Percentiles rank a stretch among this genome's conserved stretches.
phyloP scores from a whole-genome alignment of 2,888 invertebrate genomes.

The Lissonota sp. region DNA sequence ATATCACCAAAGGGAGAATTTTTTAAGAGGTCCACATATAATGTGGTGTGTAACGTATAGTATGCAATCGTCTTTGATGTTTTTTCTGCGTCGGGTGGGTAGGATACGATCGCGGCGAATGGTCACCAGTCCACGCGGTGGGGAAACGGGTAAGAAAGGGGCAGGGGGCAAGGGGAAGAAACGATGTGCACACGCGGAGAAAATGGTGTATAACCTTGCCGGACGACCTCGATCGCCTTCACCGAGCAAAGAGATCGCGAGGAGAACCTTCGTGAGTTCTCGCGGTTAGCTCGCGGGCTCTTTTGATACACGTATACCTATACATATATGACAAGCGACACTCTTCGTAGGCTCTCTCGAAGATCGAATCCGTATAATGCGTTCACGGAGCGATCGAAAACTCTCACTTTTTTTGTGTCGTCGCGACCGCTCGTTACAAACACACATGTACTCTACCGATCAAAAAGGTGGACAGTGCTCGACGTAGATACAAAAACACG shows the following conservation, averaged over 20 bases:
- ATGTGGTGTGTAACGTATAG: no score
- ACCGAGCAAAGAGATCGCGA: slow-evolving; percentile 65
- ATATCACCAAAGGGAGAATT: slow-evolving; percentile 36
- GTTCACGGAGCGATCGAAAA: slow-evolving; percentile 51
- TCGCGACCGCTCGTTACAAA: no score
- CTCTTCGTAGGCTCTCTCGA: slow-evolving; percentile 29
- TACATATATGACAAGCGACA: neutral
- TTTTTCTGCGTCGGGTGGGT: slow-evolving; percentile 13
- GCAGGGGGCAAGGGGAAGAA: no score
- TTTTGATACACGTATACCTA: slow-evolving; percentile 16
- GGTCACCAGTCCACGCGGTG: neutral
- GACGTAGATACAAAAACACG: no score
- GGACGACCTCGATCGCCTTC: slow-evolving; percentile 82
- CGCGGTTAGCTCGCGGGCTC: slow-evolving; percentile 36
- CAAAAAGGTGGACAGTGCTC: no score
- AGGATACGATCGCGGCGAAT: slow-evolving; percentile 15
- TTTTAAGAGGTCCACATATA: neutral
- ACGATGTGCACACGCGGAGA: slow-evolving; percentile 67
- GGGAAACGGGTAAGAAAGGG: neutral
- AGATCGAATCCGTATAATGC: slow-evolving; percentile 69
- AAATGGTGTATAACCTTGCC: slow-evolving; percentile 79
- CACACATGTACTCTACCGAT: no score
- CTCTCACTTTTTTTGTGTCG: slow-evolving; percentile 70
- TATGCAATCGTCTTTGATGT: neutral
- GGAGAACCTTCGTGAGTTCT: slow-evolving; percentile 52